Conservation (phyloP, 2,113 vertebrate genomes). For the Noctilio leporinus region DNA sequence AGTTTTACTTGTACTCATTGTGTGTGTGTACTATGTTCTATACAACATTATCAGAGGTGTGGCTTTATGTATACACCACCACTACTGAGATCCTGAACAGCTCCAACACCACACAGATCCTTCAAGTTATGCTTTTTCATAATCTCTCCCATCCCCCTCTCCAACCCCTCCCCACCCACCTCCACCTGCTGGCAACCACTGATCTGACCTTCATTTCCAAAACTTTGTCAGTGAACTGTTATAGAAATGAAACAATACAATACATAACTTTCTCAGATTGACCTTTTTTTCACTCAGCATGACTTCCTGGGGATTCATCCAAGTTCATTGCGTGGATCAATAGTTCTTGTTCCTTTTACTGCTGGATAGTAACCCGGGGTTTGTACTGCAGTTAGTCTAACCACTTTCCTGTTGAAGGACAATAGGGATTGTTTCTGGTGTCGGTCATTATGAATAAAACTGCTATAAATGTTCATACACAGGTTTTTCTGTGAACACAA, state of each 20-base stretch:
- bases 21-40: not conserved
- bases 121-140: not conserved
- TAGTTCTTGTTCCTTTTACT: not conserved
- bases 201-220: not conserved
- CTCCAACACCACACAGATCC: not conserved
- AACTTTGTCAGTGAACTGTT: not conserved
- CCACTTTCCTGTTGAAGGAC: not conserved
- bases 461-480: not conserved
- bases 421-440: not conserved
- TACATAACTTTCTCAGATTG: not conserved
- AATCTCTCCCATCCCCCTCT: not conserved
- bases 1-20: not conserved
- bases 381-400: not conserved
- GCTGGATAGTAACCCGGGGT: not conserved
- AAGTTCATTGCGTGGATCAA: too few species aligned
- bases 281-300: not conserved
- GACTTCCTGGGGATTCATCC: not conserved
- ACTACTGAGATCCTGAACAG: not conserved
- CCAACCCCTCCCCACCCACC: too few species aligned
- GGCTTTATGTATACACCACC: not conserved
- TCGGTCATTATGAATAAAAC: not conserved
- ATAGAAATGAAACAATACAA: not conserved
- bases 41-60: not conserved
- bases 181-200: not conserved
- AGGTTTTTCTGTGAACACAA: not conserved